Conservation (phyloP, 1,140 invertebrate species). For the Monomorium pharaonis region DNA sequence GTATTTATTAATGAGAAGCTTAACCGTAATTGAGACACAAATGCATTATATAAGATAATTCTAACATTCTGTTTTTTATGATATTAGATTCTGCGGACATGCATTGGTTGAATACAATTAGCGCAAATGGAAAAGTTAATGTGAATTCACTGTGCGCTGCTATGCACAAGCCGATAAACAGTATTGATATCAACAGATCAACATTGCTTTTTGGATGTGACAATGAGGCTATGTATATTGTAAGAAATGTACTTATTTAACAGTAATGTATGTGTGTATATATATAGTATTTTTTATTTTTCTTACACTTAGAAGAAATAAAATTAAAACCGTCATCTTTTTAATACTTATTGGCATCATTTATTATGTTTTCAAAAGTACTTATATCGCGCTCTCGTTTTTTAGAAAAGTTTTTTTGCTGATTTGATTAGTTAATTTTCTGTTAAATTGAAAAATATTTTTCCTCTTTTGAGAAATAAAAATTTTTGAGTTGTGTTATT, state of each 20-base stretch:
- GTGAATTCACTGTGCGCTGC: slow-evolving; percentile 90
- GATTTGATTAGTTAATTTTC: no score
- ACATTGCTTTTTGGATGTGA: slow-evolving; percentile 92
- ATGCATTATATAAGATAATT: slow-evolving; percentile 1
- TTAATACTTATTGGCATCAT: neutral
- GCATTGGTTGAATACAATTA: slow-evolving; percentile 88
- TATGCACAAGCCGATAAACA: slow-evolving; percentile 91
- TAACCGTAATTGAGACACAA: neutral
- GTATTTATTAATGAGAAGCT: slow-evolving; percentile 24
- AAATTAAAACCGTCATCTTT: neutral
- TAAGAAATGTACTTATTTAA: slow-evolving; percentile 87
- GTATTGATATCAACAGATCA: slow-evolving; percentile 90
- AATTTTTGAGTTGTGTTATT: no score
- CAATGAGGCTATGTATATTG: slow-evolving; percentile 92
- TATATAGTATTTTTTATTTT: slow-evolving; percentile 53
- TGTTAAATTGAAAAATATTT: no score
- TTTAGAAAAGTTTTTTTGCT: no score
- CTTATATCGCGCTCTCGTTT: neutral
- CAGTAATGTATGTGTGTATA: neutral
- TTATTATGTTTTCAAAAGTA: neutral
- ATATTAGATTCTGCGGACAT: slow-evolving; percentile 84
- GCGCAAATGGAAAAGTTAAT: slow-evolving; percentile 89
- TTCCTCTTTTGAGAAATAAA: no score
- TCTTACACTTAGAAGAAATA: slow-evolving; percentile 32
- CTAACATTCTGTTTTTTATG: neutral